A percentile compares a stretch with the other conserved stretches of the same genome.
Evolutionary conservation across 92 coral and sea anemone species (phyloP).

Genomic region (Phenganax stokvisi): DNA sequence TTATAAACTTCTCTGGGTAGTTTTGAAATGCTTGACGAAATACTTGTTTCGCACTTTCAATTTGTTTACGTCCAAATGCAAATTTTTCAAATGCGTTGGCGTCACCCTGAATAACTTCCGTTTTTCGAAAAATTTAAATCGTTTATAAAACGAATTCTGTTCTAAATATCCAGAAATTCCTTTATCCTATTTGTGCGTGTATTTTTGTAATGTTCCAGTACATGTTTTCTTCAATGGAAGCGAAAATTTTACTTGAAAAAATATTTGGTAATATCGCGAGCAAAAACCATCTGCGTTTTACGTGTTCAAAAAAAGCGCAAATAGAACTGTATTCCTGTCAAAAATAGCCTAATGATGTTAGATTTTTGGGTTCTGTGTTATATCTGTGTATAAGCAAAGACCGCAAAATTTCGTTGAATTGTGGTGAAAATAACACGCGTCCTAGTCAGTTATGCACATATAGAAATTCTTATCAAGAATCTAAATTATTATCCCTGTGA

Average conservation of each 20-base stretch:
- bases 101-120: not conserved
- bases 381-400: not conserved
- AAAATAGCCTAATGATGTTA: not conserved
- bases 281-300: not conserved
- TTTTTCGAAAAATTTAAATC: not conserved
- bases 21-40: not conserved
- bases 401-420: conserved; percentile 5
- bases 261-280: not conserved
- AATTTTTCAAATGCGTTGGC: conserved; percentile 7
- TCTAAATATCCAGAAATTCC: no score
- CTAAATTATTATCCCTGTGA: not conserved
- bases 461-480: not conserved
- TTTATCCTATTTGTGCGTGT: no score
- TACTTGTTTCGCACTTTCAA: not conserved
- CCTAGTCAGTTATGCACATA: not conserved
- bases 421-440: not conserved
- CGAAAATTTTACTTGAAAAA: not conserved
- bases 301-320: not conserved
- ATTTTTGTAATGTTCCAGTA: no score
- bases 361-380: not conserved
- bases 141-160: not conserved
- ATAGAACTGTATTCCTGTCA: not conserved
- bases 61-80: conserved; percentile 13
- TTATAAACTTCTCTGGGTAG: not conserved
- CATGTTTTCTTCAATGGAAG: no score